These are phyloP conservation scores for Dasyornis broadbenti DNA, from an alignment of 2,113 vertebrate genomes.

Conservation along the genomic window DNA sequence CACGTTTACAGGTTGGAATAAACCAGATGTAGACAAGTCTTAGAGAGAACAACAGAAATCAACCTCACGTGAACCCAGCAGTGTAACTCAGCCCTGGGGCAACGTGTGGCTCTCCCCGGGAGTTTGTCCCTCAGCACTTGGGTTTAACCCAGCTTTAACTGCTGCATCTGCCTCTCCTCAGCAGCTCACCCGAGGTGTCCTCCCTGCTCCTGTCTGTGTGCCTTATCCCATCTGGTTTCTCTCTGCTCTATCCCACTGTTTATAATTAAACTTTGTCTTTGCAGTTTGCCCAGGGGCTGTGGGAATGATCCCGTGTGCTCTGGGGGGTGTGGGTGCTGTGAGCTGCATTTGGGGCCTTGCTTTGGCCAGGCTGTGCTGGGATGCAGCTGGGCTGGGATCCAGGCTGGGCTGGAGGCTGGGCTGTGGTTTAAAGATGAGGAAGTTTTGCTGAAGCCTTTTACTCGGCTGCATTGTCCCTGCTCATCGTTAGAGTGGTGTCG, in stretches of 20 bases:
- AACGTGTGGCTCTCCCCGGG: background rate
- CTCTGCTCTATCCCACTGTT: background rate
- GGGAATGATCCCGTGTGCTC: accelerated
- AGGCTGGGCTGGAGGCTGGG: background rate
- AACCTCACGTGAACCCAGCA: accelerated
- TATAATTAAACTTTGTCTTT: background rate
- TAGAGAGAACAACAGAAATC: background rate
- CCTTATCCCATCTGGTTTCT: background rate
- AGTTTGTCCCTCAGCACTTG: background rate
- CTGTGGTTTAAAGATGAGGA: accelerated
- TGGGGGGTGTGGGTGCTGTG: accelerated
- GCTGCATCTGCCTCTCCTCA: background rate
- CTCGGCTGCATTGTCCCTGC: background rate
- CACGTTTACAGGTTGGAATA: background rate
- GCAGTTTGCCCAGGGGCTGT: accelerated
- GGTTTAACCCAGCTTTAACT: background rate
- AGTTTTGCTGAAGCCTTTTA: background rate
- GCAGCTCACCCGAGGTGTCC: background rate
- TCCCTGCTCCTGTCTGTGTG: background rate
- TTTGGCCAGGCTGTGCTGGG: background rate
- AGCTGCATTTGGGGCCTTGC: background rate
- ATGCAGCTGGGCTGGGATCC: background rate
- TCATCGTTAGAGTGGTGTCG: background rate
- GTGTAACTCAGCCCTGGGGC: background rate
- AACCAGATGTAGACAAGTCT: background rate